phyloP scores from a whole-genome alignment of 2,797 vertebrate genomes.

The Myotis daubentonii region DNA sequence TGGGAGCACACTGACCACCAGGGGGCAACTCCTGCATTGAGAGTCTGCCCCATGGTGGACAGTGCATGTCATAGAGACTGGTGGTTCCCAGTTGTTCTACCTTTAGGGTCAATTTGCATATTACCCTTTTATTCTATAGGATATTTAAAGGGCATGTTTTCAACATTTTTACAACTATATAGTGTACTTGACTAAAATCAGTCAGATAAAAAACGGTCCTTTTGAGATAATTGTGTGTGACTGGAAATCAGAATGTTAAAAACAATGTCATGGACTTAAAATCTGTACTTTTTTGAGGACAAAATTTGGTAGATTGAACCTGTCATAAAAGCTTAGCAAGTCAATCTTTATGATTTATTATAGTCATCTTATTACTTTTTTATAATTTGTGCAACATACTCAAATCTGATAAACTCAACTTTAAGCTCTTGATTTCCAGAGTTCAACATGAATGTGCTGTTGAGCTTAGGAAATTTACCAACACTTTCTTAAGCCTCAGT shows the following conservation, averaged over 20 bases:
- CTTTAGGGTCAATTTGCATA: too few relatives aligned
- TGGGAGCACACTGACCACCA: too few relatives aligned
- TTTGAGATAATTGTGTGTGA: background rate
- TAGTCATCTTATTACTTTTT: background rate
- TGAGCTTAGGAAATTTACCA: background rate
- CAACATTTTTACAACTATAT: background rate
- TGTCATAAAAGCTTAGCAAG: background rate
- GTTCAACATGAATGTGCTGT: background rate
- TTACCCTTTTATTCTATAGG: too few relatives aligned
- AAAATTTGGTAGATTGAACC: background rate
- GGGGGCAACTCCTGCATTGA: too few relatives aligned
- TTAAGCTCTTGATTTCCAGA: background rate
- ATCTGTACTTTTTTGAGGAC: background rate
- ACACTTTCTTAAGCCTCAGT: background rate
- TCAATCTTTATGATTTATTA: background rate
- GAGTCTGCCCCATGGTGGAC: too few relatives aligned
- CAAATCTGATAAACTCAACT: background rate
- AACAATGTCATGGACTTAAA: background rate
- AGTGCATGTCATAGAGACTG: too few relatives aligned
- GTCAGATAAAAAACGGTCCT: background rate
- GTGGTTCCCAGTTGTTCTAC: too few relatives aligned
- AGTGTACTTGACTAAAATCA: background rate
- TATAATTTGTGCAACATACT: background rate
- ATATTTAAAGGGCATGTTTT: background rate
- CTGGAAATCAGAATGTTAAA: background rate